phyloP scores from a whole-genome alignment of 2,797 vertebrate genomes.

The Poecilia picta region DNA sequence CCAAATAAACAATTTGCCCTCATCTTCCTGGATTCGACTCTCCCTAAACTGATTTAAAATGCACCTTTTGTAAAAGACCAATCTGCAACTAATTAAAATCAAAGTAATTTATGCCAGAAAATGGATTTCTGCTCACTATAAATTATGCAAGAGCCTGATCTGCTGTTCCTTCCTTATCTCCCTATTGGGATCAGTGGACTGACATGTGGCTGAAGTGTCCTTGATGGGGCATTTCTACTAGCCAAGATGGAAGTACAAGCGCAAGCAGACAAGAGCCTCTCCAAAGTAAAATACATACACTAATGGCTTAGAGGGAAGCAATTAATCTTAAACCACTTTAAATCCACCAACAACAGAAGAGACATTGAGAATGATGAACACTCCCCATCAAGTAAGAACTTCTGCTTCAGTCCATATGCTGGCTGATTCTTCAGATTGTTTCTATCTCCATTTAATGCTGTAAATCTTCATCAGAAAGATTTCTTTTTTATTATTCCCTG shows the following conservation, averaged over 20 bases:
- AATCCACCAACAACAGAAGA: conserved; percentile 9
- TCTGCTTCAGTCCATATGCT: background rate
- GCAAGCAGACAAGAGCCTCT: conserved; percentile 16
- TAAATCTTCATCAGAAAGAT: conserved; percentile 1
- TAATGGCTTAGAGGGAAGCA: conserved; percentile 19
- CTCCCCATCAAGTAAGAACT: background rate
- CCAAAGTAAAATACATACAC: conserved; percentile 18
- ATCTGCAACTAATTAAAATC: conserved; percentile 78
- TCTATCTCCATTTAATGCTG: background rate
- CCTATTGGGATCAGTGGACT: conserved; percentile 56
- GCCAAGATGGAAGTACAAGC: conserved; percentile 22
- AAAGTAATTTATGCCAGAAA: conserved; percentile 72
- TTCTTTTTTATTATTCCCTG: background rate
- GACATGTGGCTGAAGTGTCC: conserved; percentile 68
- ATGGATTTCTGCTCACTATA: conserved; percentile 74
- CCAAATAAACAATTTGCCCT: conserved; percentile 32
- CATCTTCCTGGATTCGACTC: conserved; percentile 2
- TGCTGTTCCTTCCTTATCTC: conserved; percentile 62
- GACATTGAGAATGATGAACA: conserved; percentile 5
- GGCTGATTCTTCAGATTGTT: background rate
- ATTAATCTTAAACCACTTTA: conserved; percentile 30
- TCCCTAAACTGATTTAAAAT: conserved; percentile 64
- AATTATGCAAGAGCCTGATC: conserved; percentile 69
- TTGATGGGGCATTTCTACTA: conserved; percentile 61
- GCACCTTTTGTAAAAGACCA: conserved; percentile 68